Evolutionary conservation across 2,797 vertebrate species (phyloP).

Genomic region (Phataginus tricuspis): DNA sequence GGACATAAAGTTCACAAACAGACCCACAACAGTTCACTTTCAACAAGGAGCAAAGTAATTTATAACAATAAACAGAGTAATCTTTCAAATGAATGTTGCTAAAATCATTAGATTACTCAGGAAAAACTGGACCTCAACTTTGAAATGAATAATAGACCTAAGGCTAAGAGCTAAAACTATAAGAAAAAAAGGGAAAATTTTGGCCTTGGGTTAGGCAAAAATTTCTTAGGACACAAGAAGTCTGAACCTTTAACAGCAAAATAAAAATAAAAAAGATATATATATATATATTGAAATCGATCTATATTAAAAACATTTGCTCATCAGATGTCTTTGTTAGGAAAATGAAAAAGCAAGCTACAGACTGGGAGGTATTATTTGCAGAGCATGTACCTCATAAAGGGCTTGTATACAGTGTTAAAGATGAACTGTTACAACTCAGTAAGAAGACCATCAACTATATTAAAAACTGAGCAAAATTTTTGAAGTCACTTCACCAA

Average conservation of each 20-base stretch:
- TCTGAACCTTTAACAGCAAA: background rate
- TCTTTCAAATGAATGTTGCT: background rate
- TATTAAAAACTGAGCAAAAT: background rate
- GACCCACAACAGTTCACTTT: background rate
- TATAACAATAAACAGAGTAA: background rate
- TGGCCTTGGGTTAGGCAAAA: background rate
- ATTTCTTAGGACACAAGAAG: background rate
- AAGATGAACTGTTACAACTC: background rate
- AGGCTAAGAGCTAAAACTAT: background rate
- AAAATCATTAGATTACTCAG: background rate
- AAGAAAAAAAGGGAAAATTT: background rate
- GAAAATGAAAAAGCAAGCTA: background rate
- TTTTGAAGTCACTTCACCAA: background rate
- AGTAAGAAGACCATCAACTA: background rate
- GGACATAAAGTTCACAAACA: background rate
- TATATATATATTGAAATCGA: background rate
- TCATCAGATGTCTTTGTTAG: background rate
- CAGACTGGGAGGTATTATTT: background rate
- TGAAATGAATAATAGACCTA: background rate
- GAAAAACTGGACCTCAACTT: background rate
- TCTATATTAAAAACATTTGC: background rate
- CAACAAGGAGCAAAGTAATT: background rate
- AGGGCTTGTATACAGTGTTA: background rate
- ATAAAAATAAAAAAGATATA: background rate
- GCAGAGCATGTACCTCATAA: background rate